Base-by-base conservation (phyloP, 2,888 invertebrate species). In the Junonia oenone region DNA sequence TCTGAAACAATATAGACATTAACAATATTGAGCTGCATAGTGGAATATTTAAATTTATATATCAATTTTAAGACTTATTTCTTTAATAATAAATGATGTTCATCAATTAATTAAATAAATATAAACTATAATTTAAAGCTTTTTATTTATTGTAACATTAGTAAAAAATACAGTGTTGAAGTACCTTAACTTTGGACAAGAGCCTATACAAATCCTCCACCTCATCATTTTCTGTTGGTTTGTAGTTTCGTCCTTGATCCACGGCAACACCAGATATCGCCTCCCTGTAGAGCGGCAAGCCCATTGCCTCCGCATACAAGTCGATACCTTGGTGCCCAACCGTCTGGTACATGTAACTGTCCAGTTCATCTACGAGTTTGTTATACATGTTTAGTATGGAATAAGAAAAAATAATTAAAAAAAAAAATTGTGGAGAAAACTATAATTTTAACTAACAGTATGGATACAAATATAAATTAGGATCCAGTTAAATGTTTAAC, bases 301-400 rank as follows among this genome's bases (percentile, higher is more conserved):
- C 96, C 95, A 99, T 96, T 1, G 99, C 99, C 80, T 97, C 95
- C 22, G 98, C 97, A 79, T 98, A 96, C 64, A 96, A 91, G 64
- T 95, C 94, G 63, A 99, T 95, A 14, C 97, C 98, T 91, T 98
- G 97, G 79, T 98, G 97, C 0, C 99, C 99, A 53, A 99, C 99
- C 49, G 98, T 98, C 91, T 99, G 99, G 80, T 99, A 99, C 99
- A 99, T 99, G 78, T 97, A 99, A 77, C 98, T 98, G 83, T 99
- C 98, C 71, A 98, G 79, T 82, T 98, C 98, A 92, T 96, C 96
- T 95, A 79, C 37, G 11, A 19, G 17, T 38, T 38, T 4, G 0
- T 17, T 4, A 38, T n/a, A 17, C 9, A 19, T 40, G 19, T 9
- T 3, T 19, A 5, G 11, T 1, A 19, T n/a, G 3, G n/a, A 33